Base-by-base conservation (phyloP, 2,888 invertebrate species). In the Heliconius aoede region DNA sequence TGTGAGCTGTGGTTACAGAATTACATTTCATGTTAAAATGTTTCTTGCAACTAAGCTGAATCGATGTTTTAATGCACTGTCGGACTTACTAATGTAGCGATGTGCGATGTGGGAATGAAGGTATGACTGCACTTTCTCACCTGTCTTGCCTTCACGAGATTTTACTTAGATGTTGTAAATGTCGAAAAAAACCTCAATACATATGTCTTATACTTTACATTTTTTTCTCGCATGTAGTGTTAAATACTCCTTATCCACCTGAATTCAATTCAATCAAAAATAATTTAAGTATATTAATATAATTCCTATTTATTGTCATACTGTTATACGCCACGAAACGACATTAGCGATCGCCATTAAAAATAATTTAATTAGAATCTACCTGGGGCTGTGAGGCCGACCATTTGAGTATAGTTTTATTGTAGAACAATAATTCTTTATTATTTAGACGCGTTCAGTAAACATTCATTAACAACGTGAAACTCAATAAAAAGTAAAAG, bases 1-100 rank as follows among this genome's bases (percentile, higher is more conserved):
- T 36, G 58, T 3, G 60, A 21, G 21, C 60, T 61, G 72, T 13
- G 61, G 61, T 72, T 72, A 18, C 26, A 28, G 58, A 60, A 72
- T 72, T 26, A 40, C 76, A 36, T 74, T 65, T 36, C 15, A 40
- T 24, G 36, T 65, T 65, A 36, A 76, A 72, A 67, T 60, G 46
- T 55, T 64, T 65, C 32, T 32, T 58, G 26, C 51, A 32, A 73
- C 13, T 51, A 15, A 51, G 28, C 51, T 72, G 21, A 36, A 24
- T 55, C 32, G 51, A 69, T 55, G 30, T 18, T 69, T 55, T 24
- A 69, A 51, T 32, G 13, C 21, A 5, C 30, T 68, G n/a, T 36
- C n/a, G 36, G 24, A 58, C 26, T 60, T 60, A 8, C 21, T 72
- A 36, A 71, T 24, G 64, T 32, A 18, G 46, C 36, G 36, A 36